Evolutionary conservation across 2,797 vertebrate species (phyloP), one percentile per base, ranked within the genome.

Genomic region (Siniperca obscura): DNA sequence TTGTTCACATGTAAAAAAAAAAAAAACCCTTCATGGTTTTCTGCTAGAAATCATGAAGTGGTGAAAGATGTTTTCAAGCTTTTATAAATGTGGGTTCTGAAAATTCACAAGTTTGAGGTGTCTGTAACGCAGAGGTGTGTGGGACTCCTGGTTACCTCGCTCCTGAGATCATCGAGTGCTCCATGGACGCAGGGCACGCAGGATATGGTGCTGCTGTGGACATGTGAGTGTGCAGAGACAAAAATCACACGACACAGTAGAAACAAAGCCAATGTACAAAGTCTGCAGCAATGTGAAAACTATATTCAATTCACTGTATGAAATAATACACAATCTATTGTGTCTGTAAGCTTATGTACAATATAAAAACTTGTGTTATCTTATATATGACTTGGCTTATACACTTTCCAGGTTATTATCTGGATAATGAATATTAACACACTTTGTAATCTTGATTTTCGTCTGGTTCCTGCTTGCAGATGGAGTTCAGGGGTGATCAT

Each of bases 401-500:
- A 70, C 9, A 34, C 9, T n/a, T 22, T 30, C 11, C 22, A 69
- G 71, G 7, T 64, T 62, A 14, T 34, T 10, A 22, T 48, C 0
- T 30, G 21, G 10, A 48, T 38, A 8, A 21, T 65, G 30, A 12
- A 55, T 59, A 53, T 82, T 48, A 4, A 34, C 12, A 38, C 7
- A 57, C 44, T 55, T 25, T 70, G n/a, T 48, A 52, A 78, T 21
- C 3, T 13, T 64, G 12, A 40, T 53, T 30, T 44, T 75, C n/a
- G 34, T 59, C 38, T 61, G 73, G 40, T 27, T 72, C 13, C 0
- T 64, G 17, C 67, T 82, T 86, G 53, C 95, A 99, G 98, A 94
- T 99, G 98, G 98, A 99, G 98, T 88, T 96, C 97, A 0, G 98
- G 98, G 0, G 98, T 99, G 73, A 98, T 99, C 93, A 98, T 99